Percentiles rank a stretch among this genome's conserved stretches.
phyloP scores from a whole-genome alignment of 2,113 vertebrate genomes.

The Hippoglossus stenolepis region DNA sequence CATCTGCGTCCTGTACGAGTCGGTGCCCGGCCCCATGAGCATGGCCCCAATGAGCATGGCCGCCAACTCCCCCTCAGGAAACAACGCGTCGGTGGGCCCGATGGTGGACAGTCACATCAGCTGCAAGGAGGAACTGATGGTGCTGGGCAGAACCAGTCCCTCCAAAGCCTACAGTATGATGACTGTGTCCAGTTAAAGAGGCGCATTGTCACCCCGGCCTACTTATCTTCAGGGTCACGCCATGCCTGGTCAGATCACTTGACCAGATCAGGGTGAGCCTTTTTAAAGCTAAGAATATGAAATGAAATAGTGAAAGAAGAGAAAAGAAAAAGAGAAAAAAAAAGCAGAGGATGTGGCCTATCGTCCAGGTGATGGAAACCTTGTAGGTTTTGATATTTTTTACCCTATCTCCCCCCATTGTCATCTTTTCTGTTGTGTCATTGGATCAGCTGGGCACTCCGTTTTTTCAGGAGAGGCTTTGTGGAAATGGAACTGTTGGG shows the following conservation, averaged over 20 bases:
- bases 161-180: conserved; percentile 99
- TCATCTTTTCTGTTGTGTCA: conserved; percentile 79
- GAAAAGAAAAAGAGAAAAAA: conserved; percentile 65
- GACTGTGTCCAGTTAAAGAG: conserved; percentile 98
- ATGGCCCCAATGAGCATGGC: conserved; percentile 47
- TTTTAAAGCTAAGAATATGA: conserved; percentile 84
- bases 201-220: conserved; percentile 48
- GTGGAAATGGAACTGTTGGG: conserved; percentile 79
- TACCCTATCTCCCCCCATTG: conserved; percentile 45
- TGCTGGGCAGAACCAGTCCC: conserved; percentile 95
- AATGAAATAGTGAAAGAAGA: conserved; percentile 78
- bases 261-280: conserved; percentile 69
- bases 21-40: conserved; percentile 84
- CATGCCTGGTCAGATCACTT: conserved; percentile 53
- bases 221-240: conserved; percentile 70
- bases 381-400: conserved; percentile 78
- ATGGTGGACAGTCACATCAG: conserved; percentile 98
- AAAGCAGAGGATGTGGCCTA: conserved; percentile 88
- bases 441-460: conserved; percentile 92
- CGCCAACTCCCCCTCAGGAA: conserved; percentile 80
- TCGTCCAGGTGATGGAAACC: conserved; percentile 96
- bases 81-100: conserved; percentile 78
- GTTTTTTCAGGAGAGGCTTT: conserved; percentile 86
- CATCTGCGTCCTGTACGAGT: conserved; percentile 99
- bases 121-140: conserved; percentile 99